A percentile compares a stretch with the other conserved stretches of the same genome.
Evolutionary conservation across 2,888 invertebrate species (phyloP).

Genomic region (Eubasilissa splendida): DNA sequence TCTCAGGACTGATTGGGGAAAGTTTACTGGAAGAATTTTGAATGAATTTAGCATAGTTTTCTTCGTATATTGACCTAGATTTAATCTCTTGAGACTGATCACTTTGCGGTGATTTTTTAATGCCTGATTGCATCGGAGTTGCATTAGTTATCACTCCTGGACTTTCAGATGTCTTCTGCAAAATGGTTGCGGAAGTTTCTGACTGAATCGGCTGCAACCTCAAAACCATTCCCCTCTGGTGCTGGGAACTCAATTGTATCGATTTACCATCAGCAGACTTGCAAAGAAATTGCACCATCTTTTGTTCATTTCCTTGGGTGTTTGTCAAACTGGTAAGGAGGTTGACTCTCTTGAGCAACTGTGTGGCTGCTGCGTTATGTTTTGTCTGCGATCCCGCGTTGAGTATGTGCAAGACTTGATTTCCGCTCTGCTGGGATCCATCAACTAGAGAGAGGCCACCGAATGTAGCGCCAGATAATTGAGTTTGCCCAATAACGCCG

Average conservation of each 20-base stretch:
- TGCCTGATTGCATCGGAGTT: constrained; percentile 58
- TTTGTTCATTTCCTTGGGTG: constrained; percentile 71
- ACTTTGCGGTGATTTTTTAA: constrained; percentile 62
- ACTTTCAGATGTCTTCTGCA: constrained; percentile 60
- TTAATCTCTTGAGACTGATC: constrained; percentile 66
- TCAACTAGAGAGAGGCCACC: constrained; percentile 69
- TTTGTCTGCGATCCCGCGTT: constrained; percentile 69
- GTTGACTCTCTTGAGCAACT: constrained; percentile 70
- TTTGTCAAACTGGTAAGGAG: constrained; percentile 69
- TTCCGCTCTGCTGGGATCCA: constrained; percentile 68
- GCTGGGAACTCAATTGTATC: constrained; percentile 72
- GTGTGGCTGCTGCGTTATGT: constrained; percentile 63
- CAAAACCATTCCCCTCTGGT: constrained; percentile 72
- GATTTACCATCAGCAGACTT: constrained; percentile 76
- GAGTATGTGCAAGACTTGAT: constrained; percentile 71
- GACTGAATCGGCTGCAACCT: constrained; percentile 69
- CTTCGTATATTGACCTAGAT: constrained; percentile 72
- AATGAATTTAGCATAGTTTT: constrained; percentile 73
- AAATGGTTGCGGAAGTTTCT: constrained; percentile 63
- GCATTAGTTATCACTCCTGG: constrained; percentile 55
- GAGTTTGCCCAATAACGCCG: constrained; percentile 61
- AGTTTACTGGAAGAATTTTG: constrained; percentile 67
- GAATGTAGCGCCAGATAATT: constrained; percentile 64
- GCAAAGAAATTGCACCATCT: constrained; percentile 77
- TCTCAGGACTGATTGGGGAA: constrained; percentile 64